Percentiles rank a stretch among this genome's conserved stretches.
phyloP scores from a whole-genome alignment of 2,797 vertebrate genomes.

The Anguilla pacifica region DNA sequence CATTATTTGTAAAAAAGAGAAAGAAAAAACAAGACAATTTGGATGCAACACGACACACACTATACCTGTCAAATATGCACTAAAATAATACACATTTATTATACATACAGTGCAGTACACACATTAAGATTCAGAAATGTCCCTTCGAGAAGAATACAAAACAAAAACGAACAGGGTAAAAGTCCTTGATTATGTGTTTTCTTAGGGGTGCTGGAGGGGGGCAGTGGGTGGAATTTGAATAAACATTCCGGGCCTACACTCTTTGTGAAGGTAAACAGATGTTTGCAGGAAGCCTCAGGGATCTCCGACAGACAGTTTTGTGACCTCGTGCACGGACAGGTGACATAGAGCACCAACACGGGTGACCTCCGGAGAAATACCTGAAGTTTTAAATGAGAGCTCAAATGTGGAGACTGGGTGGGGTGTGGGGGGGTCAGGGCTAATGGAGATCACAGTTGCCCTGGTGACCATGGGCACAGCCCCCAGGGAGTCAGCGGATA shows the following conservation, averaged over 20 bases:
- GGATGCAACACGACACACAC: constrained; percentile 19
- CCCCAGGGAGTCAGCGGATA: background rate
- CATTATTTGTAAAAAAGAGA: background rate
- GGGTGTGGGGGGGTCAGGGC: background rate
- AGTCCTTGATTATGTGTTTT: constrained; percentile 24
- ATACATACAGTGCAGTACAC: constrained; percentile 22
- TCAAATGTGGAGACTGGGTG: background rate
- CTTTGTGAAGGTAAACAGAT: constrained; percentile 1
- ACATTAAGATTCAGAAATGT: constrained; percentile 20
- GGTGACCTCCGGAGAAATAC: background rate
- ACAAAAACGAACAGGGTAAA: background rate
- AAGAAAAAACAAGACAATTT: constrained; percentile 22
- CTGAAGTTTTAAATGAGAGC: constrained; percentile 12
- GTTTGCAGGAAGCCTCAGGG: background rate
- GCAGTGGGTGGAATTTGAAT: constrained; percentile 3
- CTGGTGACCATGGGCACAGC: background rate
- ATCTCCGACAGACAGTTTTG: background rate
- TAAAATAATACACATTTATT: constrained; percentile 31
- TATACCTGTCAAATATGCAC: constrained; percentile 29
- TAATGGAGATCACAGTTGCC: background rate
- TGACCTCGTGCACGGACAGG: constrained; percentile 1
- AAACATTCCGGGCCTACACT: background rate
- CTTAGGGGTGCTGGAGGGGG: background rate
- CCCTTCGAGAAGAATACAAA: constrained; percentile 23
- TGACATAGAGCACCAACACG: background rate